Evolutionary conservation across 37 sponge, comb jelly and placozoan species (phyloP).

Genomic region (Halichondria panicea): DNA sequence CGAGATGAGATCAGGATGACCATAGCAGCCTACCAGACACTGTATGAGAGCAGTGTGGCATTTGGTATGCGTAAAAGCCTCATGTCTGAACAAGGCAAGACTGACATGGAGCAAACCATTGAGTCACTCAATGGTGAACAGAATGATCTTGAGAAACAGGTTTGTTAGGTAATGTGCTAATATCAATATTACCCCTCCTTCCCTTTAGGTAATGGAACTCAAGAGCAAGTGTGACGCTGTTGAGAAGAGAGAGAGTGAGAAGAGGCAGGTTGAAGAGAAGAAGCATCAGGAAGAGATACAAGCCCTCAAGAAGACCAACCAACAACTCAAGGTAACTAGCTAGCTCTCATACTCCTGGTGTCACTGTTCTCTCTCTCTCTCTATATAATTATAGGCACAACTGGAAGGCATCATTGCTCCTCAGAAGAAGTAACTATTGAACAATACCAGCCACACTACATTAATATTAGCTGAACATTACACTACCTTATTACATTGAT

Average conservation of each 20-base stretch:
- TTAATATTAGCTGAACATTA: neutral
- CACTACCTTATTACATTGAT: no score
- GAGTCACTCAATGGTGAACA: conserved; percentile 78
- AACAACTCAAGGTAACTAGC: conserved; percentile 82
- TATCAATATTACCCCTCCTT: neutral
- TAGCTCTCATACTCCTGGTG: neutral
- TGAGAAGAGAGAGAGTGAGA: conserved; percentile 96
- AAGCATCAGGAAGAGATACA: conserved; percentile 95
- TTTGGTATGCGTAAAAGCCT: conserved; percentile 98
- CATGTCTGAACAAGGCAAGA: conserved; percentile 97
- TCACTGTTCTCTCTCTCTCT: neutral
- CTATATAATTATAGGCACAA: conserved; percentile 64
- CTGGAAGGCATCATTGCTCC: conserved; percentile 97
- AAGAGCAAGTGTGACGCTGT: conserved; percentile 92
- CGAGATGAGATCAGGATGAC: conserved; percentile 99
- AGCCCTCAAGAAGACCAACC: conserved; percentile 92
- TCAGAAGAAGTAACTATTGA: conserved; percentile 85
- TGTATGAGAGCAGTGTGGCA: conserved; percentile 99
- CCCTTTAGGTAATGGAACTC: conserved; percentile 71
- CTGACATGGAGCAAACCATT: conserved; percentile 86
- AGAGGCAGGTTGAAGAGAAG: conserved; percentile 90
- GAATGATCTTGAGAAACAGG: conserved; percentile 80
- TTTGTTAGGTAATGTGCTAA: neutral
- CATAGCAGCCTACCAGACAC: conserved; percentile 97
- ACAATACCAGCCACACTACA: conserved; percentile 1